Evolutionary conservation across 2,888 invertebrate species (phyloP).

Genomic region (Stratiomys singularior): DNA sequence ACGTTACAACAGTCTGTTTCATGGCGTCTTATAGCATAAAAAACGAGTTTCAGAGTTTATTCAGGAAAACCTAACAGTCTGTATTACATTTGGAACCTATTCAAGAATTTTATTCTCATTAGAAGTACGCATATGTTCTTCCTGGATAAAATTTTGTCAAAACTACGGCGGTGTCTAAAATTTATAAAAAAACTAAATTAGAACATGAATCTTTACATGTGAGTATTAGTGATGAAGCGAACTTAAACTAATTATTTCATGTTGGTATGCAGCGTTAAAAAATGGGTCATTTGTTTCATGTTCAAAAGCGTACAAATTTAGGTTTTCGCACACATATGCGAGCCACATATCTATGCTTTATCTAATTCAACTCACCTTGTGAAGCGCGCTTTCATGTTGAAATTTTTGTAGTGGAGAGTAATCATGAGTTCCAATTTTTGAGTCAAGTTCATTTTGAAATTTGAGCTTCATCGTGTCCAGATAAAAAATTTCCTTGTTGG

Average conservation of each 20-base stretch:
- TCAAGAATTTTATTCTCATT: no score
- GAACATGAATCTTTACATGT: no score
- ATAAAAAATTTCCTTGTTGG: background rate
- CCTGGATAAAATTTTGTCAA: no score
- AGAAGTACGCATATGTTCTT: no score
- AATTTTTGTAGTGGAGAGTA: background rate
- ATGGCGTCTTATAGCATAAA: no score
- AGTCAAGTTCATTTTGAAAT: conserved; percentile 18
- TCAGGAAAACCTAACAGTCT: no score
- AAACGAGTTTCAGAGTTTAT: no score
- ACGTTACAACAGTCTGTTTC: no score
- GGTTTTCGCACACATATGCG: background rate
- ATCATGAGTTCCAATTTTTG: conserved; percentile 13
- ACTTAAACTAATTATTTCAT: background rate
- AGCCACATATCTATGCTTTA: background rate
- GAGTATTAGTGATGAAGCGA: no score
- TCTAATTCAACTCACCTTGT: background rate
- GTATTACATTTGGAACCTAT: no score
- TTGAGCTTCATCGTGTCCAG: conserved; percentile 5
- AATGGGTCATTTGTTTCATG: conserved; percentile 2
- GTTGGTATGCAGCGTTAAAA: background rate
- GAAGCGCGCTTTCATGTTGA: background rate
- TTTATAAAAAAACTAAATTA: no score
- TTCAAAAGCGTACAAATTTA: background rate
- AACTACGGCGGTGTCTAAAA: no score